These are phyloP conservation scores for Drosophila parthenogenetica DNA, from an alignment of 2,888 invertebrate genomes.

Conservation along the genomic window DNA sequence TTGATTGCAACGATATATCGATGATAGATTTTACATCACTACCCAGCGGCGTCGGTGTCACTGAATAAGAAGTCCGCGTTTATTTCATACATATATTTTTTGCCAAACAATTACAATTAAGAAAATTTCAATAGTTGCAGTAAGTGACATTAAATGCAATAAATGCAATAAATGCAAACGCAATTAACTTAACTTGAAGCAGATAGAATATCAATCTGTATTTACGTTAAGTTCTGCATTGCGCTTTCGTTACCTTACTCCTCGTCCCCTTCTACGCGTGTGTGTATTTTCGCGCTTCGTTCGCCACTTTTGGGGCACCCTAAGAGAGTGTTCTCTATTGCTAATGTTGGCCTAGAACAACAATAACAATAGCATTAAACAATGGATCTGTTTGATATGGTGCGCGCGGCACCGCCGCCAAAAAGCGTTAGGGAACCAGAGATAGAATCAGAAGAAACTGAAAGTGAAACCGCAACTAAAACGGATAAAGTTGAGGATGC, in stretches of 20 bases:
- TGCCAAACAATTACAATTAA: slow-evolving; percentile 10
- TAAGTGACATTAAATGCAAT: slow-evolving; percentile 1
- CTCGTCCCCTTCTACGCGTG: too few relatives aligned
- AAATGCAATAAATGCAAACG: too few relatives aligned
- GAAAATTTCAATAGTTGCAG: slow-evolving; percentile 2
- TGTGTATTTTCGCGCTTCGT: slow-evolving; percentile 15
- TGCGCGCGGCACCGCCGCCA: slow-evolving; percentile 53
- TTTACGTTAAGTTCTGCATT: too few relatives aligned
- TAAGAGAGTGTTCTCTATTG: too few relatives aligned
- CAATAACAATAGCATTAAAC: neutral
- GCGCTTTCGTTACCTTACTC: too few relatives aligned
- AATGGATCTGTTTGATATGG: slow-evolving; percentile 59
- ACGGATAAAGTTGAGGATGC: neutral
- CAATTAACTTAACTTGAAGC: too few relatives aligned
- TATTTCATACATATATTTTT: slow-evolving; percentile 7
- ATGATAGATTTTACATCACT: slow-evolving; percentile 34
- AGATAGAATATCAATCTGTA: too few relatives aligned
- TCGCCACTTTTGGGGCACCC: neutral
- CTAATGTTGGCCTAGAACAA: neutral
- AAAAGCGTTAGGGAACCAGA: slow-evolving; percentile 19
- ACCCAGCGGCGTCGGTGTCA: slow-evolving; percentile 44
- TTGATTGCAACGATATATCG: slow-evolving; percentile 27
- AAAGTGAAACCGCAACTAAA: neutral
- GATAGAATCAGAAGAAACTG: neutral
- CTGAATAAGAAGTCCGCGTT: slow-evolving; percentile 23